phyloP scores from a whole-genome alignment of 2,113 vertebrate species.

The Hippoglossus stenolepis region DNA sequence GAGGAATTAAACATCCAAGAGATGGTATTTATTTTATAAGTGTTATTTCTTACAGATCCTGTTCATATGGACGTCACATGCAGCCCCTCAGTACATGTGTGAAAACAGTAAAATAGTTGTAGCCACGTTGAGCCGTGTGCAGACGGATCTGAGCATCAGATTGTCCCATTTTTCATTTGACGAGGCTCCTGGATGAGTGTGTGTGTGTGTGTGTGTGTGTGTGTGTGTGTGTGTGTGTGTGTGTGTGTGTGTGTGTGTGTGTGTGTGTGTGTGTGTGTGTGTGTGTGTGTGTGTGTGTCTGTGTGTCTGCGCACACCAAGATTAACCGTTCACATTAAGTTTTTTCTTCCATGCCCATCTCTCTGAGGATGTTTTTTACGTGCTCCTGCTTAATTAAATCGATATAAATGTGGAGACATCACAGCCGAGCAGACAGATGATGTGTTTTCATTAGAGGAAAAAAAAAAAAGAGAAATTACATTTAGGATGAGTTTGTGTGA shows the following conservation, averaged over 20 bases:
- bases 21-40: no score
- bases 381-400: neutral
- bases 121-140: conserved; percentile 3
- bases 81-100: no score
- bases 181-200: no score
- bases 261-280: neutral
- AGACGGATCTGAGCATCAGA: no score
- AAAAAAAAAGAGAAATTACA: conserved; percentile 12
- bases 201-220: conserved; percentile 1
- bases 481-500: conserved; percentile 27
- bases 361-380: neutral
- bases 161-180: no score
- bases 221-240: neutral
- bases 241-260: neutral
- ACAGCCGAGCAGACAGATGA: neutral
- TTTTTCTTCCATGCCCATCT: neutral
- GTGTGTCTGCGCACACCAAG: neutral
- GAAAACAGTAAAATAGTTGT: neutral
- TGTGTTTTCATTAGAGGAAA: neutral
- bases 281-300: neutral
- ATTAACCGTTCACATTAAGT: neutral
- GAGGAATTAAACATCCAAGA: no score
- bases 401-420: conserved; percentile 10
- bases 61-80: no score
- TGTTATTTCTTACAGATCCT: no score